phyloP scores from a whole-genome alignment of 1,140 invertebrate species.

The Ooceraea biroi region DNA sequence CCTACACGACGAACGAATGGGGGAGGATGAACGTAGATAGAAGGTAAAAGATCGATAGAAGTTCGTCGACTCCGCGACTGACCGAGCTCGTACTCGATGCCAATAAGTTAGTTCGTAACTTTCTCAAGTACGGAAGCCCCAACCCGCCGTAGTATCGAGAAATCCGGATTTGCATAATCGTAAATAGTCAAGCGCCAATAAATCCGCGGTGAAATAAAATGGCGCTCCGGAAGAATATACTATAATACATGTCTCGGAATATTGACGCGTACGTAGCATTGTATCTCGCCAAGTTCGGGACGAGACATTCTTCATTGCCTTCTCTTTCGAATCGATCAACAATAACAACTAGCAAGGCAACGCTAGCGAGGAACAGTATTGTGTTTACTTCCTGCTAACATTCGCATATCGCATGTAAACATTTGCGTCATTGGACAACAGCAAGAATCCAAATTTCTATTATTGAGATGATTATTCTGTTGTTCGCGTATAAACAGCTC shows the following conservation, averaged over 20 bases:
- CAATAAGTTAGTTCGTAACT: conserved; percentile 47
- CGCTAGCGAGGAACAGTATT: too few relatives aligned
- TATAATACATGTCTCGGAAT: neutral
- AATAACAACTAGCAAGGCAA: too few relatives aligned
- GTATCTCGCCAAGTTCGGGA: neutral
- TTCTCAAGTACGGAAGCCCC: conserved; percentile 21
- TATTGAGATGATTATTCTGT: too few relatives aligned
- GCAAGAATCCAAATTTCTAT: too few relatives aligned
- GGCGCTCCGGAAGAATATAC: neutral
- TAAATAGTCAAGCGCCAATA: conserved; percentile 27
- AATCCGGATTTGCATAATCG: conserved; percentile 46
- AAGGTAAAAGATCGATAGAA: conserved; percentile 77
- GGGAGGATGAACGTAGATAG: conserved; percentile 68
- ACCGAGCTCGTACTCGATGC: conserved; percentile 49
- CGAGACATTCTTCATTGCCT: neutral
- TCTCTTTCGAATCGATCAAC: too few relatives aligned
- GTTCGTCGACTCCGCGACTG: conserved; percentile 78
- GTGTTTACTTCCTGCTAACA: too few relatives aligned
- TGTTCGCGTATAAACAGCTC: too few relatives aligned
- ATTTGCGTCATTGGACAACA: too few relatives aligned
- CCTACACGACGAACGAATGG: conserved; percentile 51
- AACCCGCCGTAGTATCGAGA: conserved; percentile 32
- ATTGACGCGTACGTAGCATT: neutral
- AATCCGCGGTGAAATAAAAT: conserved; percentile 24
- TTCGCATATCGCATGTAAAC: too few relatives aligned